phyloP scores from a whole-genome alignment of 2,113 vertebrate genomes.

The Pleuronectes platessa region DNA sequence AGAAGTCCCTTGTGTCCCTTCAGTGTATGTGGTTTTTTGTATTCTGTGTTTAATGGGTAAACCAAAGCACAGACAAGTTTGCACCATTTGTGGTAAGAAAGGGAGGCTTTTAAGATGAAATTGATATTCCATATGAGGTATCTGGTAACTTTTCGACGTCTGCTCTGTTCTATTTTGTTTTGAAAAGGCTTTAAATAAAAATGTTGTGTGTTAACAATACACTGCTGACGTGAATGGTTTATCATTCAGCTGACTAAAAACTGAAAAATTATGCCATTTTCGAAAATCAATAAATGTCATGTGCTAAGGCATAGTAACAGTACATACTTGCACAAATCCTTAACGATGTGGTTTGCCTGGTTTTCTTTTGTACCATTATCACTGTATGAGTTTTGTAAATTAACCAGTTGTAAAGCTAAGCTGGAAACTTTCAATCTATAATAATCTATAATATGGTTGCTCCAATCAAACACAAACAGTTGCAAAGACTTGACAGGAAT shows the following conservation, averaged over 20 bases:
- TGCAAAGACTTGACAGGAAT: too few relatives aligned
- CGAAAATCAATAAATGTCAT: neutral
- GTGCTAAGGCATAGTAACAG: too few relatives aligned
- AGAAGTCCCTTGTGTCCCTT: conserved; percentile 28
- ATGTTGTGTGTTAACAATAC: neutral
- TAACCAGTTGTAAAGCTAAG: neutral
- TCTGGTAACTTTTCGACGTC: neutral
- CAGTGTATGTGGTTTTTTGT: conserved; percentile 20
- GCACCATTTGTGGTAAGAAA: neutral
- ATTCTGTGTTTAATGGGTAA: neutral
- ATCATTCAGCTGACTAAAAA: neutral
- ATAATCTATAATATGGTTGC: neutral
- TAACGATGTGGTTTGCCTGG: too few relatives aligned
- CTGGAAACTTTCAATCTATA: neutral
- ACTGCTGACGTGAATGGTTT: neutral
- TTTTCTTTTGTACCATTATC: too few relatives aligned
- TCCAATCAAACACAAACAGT: neutral
- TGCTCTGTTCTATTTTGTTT: neutral
- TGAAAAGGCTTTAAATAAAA: neutral
- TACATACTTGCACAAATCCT: too few relatives aligned
- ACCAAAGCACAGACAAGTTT: neutral
- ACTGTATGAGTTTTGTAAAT: too few relatives aligned
- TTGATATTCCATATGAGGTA: neutral
- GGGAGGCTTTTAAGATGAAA: neutral
- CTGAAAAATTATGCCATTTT: neutral